phyloP scores from a whole-genome alignment of 2,888 invertebrate genomes.

The Microchrysa polita region DNA sequence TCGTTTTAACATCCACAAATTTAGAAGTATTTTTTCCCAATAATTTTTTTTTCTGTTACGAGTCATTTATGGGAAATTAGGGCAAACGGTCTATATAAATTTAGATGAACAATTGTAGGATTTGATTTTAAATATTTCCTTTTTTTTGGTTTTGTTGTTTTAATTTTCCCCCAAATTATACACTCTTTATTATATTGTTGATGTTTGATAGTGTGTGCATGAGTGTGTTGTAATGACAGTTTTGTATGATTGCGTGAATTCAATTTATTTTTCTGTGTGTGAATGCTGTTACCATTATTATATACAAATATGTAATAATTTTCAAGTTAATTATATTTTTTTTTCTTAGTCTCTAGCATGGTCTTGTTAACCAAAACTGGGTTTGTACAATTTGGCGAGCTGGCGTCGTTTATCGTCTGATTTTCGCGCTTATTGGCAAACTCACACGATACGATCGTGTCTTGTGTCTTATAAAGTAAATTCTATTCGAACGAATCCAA shows the following conservation, averaged over 20 bases:
- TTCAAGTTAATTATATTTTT: constrained; percentile 30
- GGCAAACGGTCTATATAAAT: constrained; percentile 33
- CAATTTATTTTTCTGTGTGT: constrained; percentile 19
- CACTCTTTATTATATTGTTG: constrained; percentile 11
- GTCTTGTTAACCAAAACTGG: constrained; percentile 8
- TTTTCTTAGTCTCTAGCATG: not conserved
- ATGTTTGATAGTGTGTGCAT: constrained; percentile 33
- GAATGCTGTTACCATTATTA: not conserved
- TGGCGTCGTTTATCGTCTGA: constrained; percentile 27
- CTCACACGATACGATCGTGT: too few relatives aligned
- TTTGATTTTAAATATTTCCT: constrained; percentile 21
- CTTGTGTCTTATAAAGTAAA: too few relatives aligned
- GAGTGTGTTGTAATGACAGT: not conserved
- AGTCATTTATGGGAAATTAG: constrained; percentile 34
- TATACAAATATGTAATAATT: constrained; percentile 9
- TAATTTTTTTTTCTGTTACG: not conserved
- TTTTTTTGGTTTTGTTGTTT: not conserved
- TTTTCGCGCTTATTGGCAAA: not conserved
- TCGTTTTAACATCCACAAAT: constrained; percentile 39
- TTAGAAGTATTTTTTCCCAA: constrained; percentile 30
- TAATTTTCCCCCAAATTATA: too few relatives aligned
- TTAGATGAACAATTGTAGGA: constrained; percentile 32
- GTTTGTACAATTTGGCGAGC: not conserved
- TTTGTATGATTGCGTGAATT: constrained; percentile 28
- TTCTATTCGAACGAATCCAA: too few relatives aligned